A percentile compares a stretch with the other conserved stretches of the same genome.
These are phyloP conservation scores for Oryzias melastigma DNA, from an alignment of 2,113 vertebrate genomes.

Conservation along the genomic window DNA sequence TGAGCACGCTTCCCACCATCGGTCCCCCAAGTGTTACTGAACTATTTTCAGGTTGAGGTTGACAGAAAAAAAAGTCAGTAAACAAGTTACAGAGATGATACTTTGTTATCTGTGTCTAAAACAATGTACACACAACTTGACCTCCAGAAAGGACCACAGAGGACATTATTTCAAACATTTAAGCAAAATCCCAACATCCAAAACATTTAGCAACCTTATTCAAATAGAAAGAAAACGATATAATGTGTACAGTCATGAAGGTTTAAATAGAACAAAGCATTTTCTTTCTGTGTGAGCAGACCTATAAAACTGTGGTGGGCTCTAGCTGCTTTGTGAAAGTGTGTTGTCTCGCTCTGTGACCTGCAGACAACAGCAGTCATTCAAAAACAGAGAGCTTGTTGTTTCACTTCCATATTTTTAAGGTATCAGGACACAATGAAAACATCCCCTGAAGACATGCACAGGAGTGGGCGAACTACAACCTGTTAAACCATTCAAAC, in stretches of 20 bases:
- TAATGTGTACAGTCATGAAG: too few relatives aligned
- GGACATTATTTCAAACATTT: not conserved
- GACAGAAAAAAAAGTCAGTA: not conserved
- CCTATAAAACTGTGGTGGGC: slow-evolving; percentile 3
- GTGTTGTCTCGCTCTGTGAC: not conserved
- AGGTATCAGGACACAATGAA: not conserved
- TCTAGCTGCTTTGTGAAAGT: slow-evolving; percentile 8
- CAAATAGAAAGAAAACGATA: too few relatives aligned
- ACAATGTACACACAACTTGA: not conserved
- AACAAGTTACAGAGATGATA: slow-evolving; percentile 1
- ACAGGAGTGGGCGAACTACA: too few relatives aligned
- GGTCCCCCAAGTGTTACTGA: slow-evolving; percentile 1
- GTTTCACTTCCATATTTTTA: not conserved
- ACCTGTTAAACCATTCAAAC: too few relatives aligned
- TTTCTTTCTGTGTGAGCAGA: not conserved
- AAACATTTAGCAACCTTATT: not conserved
- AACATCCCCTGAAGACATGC: slow-evolving; percentile 1
- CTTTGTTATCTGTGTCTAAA: not conserved
- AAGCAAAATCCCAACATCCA: not conserved
- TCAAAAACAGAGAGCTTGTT: not conserved
- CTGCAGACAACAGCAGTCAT: not conserved
- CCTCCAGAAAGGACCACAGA: not conserved
- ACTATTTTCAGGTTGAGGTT: slow-evolving; percentile 1
- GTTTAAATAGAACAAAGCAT: too few relatives aligned
- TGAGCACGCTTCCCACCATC: slow-evolving; percentile 26